These are phyloP conservation scores for Triops longicaudatus DNA, from an alignment of 1,140 invertebrate genomes.

Conservation along the genomic window DNA sequence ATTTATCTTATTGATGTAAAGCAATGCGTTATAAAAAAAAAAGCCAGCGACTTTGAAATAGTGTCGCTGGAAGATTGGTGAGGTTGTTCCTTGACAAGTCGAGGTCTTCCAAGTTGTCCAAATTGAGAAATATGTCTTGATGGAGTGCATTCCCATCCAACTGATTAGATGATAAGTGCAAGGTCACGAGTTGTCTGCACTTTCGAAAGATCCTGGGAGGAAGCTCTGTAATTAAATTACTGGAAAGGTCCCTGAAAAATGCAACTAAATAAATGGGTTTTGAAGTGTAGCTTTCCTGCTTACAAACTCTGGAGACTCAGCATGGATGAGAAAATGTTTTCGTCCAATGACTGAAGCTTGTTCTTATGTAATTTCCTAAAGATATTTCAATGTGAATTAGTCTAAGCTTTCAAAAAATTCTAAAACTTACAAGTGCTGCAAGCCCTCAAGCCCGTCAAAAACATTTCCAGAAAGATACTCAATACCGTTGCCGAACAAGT, in stretches of 20 bases:
- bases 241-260: slow-evolving; percentile 54
- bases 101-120: slow-evolving; percentile 44
- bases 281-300: slow-evolving; percentile 25
- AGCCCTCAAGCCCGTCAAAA: slow-evolving; percentile 59
- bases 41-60: slow-evolving; percentile 32
- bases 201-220: slow-evolving; percentile 42
- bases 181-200: slow-evolving; percentile 38
- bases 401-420: not conserved
- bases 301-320: slow-evolving; percentile 35
- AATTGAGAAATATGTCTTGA: slow-evolving; percentile 39
- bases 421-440: slow-evolving; percentile 56
- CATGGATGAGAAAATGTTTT: slow-evolving; percentile 33
- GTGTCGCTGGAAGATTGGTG: slow-evolving; percentile 39
- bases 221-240: slow-evolving; percentile 55
- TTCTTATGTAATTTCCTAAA: slow-evolving; percentile 34
- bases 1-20: not conserved
- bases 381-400: not conserved
- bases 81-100: slow-evolving; percentile 45
- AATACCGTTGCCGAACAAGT: slow-evolving; percentile 66
- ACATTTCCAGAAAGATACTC: slow-evolving; percentile 63
- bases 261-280: slow-evolving; percentile 16
- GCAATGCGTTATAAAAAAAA: not conserved
- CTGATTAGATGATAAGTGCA: slow-evolving; percentile 45
- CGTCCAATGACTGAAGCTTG: slow-evolving; percentile 31
- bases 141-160: slow-evolving; percentile 37